Base-by-base conservation (phyloP, 2,888 invertebrate species). In the Bellardia bayeri region DNA sequence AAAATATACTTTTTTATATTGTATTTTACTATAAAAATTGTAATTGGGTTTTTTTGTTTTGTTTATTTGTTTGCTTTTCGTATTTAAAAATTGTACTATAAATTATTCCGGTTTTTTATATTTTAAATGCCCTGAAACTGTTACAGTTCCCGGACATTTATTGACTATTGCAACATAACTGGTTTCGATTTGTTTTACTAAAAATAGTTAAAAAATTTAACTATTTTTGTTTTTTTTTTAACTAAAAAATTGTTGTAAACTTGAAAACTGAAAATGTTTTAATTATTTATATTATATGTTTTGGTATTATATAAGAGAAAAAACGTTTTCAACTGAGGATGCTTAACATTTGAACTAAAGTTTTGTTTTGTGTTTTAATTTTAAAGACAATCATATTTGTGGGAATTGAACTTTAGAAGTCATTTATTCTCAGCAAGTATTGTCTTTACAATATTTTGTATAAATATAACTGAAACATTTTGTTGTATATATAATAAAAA, bases 101-200 rank as follows among this genome's bases (percentile, higher is more conserved):
- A 94, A 94, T 94, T 94, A 94, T 94, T 92, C 94, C 93, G 94
- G 93, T 93, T 91, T 91, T 64, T 75, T 80, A 75, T 76, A 75
- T 81, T 42, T 89, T 56, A 82, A 87, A 82, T 86, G 88, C 75
- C 45, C 63, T 74, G 66, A 71, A 37, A 49, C 51, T 66, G 42
- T 64, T 40, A 45, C 56, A 81, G 66, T 82, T 87, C 76, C 68
- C 61, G 4, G 88, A 80, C 90, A 90, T 89, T 90, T 88, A 90
- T 91, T 90, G 88, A 91, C 94, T 94, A 94, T 94, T 94, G 94
- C 93, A 94, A 94, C 92, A 92, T 90, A 93, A 93, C 91, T 92
- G 92, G 91, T 74, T 85, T 81, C 49, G 78, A 68, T 83, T 58
- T 75, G 88, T 89, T 45, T 58, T 23, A 71, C 40, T 68, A 51